phyloP scores from a whole-genome alignment of 2,888 invertebrate species.

The Sphaeridia pumilis region DNA sequence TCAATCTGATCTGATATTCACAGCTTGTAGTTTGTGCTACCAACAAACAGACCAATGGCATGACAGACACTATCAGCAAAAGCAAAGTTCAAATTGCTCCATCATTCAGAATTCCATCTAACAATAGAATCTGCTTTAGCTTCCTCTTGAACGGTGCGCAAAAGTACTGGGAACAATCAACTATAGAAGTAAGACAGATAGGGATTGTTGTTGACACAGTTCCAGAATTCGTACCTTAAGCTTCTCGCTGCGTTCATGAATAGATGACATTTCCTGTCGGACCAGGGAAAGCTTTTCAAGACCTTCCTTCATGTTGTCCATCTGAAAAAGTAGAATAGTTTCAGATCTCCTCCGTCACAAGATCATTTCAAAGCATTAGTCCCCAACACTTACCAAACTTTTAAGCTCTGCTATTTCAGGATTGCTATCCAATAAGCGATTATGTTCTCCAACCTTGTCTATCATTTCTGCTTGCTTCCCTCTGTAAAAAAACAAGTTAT shows the following conservation, averaged over 20 bases:
- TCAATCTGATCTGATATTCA: too few species aligned
- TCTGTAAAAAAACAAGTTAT: conserved; percentile 2
- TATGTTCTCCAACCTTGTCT: conserved; percentile 12
- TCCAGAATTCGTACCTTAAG: conserved; percentile 17
- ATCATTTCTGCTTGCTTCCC: conserved; percentile 15
- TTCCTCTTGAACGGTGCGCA: too few species aligned
- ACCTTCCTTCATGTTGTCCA: conserved; percentile 31
- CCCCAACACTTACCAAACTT: conserved; percentile 12
- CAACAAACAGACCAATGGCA: too few species aligned
- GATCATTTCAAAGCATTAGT: neutral
- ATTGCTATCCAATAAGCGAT: conserved; percentile 6
- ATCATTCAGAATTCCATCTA: too few species aligned
- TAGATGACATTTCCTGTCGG: conserved; percentile 31
- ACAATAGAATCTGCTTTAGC: too few species aligned
- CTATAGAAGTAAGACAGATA: too few species aligned
- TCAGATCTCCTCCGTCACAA: neutral
- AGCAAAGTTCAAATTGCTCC: too few species aligned
- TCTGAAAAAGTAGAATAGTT: conserved; percentile 13
- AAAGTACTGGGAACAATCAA: neutral
- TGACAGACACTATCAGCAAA: too few species aligned
- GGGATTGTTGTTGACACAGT: neutral
- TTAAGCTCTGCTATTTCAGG: conserved; percentile 10
- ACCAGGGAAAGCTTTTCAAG: conserved; percentile 30
- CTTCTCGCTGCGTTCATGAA: conserved; percentile 33
- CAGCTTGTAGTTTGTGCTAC: too few species aligned